These are phyloP conservation scores for Zelleria hepariella DNA, from an alignment of 2,888 invertebrate genomes.

Conservation along the genomic window DNA sequence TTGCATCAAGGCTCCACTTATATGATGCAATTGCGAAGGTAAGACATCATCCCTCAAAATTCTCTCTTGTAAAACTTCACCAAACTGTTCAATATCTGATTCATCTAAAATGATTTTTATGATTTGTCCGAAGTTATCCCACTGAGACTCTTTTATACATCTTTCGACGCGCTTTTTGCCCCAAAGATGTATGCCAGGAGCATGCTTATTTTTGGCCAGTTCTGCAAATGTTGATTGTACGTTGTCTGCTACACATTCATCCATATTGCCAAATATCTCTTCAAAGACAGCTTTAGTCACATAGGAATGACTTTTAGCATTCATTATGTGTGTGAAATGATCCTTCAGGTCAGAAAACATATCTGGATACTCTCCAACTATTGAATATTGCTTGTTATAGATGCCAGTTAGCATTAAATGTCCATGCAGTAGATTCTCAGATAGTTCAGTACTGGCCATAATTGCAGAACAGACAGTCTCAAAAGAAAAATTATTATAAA, in stretches of 20 bases:
- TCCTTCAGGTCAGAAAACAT: slow-evolving; percentile 21
- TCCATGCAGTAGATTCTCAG: slow-evolving; percentile 56
- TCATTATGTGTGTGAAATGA: slow-evolving; percentile 22
- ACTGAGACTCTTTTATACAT: slow-evolving; percentile 25
- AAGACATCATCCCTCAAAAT: slow-evolving; percentile 11
- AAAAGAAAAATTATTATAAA: slow-evolving; percentile 49
- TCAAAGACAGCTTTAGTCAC: slow-evolving; percentile 36
- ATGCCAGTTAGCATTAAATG: slow-evolving; percentile 33
- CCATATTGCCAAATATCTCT: slow-evolving; percentile 18
- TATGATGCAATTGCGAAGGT: neutral
- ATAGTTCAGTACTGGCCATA: slow-evolving; percentile 15
- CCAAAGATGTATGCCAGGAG: slow-evolving; percentile 42
- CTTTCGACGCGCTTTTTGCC: slow-evolving; percentile 31
- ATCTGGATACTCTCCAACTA: slow-evolving; percentile 12
- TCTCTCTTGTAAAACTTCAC: slow-evolving; percentile 31
- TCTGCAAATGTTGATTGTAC: neutral
- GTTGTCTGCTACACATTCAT: neutral
- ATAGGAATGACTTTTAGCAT: slow-evolving; percentile 31
- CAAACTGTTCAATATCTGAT: slow-evolving; percentile 36
- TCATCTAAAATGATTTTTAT: slow-evolving; percentile 27
- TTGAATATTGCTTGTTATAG: slow-evolving; percentile 28
- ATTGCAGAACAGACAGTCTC: slow-evolving; percentile 25
- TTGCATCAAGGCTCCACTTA: slow-evolving; percentile 29
- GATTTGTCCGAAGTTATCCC: slow-evolving; percentile 30
- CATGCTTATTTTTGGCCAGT: slow-evolving; percentile 21